Evolutionary conservation across 2,797 vertebrate species (phyloP).

Genomic region (Helicolenus hilgendorfi): DNA sequence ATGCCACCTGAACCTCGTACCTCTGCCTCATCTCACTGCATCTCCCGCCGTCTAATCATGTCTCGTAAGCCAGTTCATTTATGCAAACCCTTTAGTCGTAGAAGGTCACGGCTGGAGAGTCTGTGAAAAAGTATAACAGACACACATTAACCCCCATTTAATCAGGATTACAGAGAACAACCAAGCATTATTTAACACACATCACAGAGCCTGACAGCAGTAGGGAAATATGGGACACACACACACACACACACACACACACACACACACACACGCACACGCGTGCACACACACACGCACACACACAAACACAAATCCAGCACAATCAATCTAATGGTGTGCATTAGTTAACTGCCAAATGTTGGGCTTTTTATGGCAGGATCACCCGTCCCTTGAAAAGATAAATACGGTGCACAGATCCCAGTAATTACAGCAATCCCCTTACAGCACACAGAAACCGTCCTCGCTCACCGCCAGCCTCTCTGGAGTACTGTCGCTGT

Average conservation of each 20-base stretch:
- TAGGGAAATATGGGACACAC: conserved; percentile 75
- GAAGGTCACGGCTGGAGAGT: conserved; percentile 75
- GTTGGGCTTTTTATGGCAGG: conserved; percentile 91
- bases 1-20: conserved; percentile 40
- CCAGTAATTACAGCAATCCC: conserved; percentile 92
- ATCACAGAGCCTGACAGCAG: conserved; percentile 82
- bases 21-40: not conserved
- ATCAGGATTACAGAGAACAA: conserved; percentile 91
- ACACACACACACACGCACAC: conserved; percentile 49
- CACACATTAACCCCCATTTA: conserved; percentile 89
- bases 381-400: conserved; percentile 91
- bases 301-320: conserved; percentile 82
- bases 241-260: conserved; percentile 45
- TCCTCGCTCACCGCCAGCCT: conserved; percentile 70
- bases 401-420: conserved; percentile 92
- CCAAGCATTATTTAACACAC: conserved; percentile 90
- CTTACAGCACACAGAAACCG: conserved; percentile 80
- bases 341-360: conserved; percentile 95
- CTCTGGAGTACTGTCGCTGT: conserved; percentile 75
- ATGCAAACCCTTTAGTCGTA: conserved; percentile 59
- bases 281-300: conserved; percentile 26
- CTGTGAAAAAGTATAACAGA: conserved; percentile 83
- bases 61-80: conserved; percentile 68
- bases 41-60: conserved; percentile 42
- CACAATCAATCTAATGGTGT: conserved; percentile 96